Base-by-base conservation (phyloP, 2,113 vertebrate genomes). In the Albula goreensis region DNA sequence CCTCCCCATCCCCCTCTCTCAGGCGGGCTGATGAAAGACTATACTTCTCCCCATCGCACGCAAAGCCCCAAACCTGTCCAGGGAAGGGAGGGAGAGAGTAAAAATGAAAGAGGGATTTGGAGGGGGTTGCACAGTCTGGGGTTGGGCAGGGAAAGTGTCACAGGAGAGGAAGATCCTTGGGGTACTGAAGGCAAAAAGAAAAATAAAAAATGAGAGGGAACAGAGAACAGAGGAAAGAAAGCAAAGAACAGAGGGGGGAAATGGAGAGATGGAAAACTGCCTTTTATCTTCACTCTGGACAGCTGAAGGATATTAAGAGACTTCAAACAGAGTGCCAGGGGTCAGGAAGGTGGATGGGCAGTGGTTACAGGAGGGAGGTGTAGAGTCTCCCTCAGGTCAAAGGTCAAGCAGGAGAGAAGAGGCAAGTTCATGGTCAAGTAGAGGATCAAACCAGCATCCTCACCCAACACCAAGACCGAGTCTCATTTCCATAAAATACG, bases 1-100 rank as follows among this genome's bases (percentile, higher is more conserved):
- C 15, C 79, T 85, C 53, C 85, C 82, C 86, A 52, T 88, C 85
- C 87, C 88, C 87, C 87, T 89, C 89, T 87, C 91, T 92, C 91
- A 90, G 93, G 92, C 91, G 88, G 93, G 90, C 92, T 91, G 92
- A 94, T 87, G 91, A 94, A 93, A 92, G 91, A 93, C 83, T 90
- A 92, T 89, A 91, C 90, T 87, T 86, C 90, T 91, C 83, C 85
- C 87, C 87, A 78, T 94, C 84, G 91, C 94, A 94, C 90, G 92
- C 94, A 93, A 94, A 11, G 0, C 83, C 85, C 86, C 81, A 86
- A 87, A 90, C 88, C 90, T 90, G 77, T 87, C 85, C 88, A 83
- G 85, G 84, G 66, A 77, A 84, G 82, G 84, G 25, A 22, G 52
- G 85, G 80, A 85, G 88, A 63, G 17, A 86, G 87, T 41, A 60